These are phyloP conservation scores for Drosophila sp. DNA, from an alignment of 1,140 invertebrate genomes.

Conservation along the genomic window DNA sequence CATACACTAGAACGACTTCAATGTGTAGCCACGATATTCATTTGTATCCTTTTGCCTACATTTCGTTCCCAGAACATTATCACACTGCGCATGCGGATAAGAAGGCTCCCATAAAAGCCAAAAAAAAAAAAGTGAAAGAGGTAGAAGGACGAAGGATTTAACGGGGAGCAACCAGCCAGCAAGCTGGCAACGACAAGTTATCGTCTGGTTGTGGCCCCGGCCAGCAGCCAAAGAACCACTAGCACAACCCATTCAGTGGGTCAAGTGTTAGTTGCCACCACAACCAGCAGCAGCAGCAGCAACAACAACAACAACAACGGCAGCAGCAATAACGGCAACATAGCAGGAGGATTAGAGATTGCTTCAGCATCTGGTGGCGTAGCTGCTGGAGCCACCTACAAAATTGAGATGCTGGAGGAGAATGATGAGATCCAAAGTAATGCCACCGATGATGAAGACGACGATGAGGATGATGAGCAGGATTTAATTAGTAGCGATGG, in stretches of 20 bases:
- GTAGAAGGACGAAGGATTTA: not conserved
- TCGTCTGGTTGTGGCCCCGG: slow-evolving; percentile 67
- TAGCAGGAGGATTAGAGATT: slow-evolving; percentile 41
- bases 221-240: slow-evolving; percentile 39
- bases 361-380: not conserved
- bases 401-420: slow-evolving; percentile 84
- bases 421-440: slow-evolving; percentile 86
- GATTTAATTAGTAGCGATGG: slow-evolving; percentile 87
- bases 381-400: slow-evolving; percentile 58
- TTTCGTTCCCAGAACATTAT: not conserved
- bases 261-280: not conserved
- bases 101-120: not conserved
- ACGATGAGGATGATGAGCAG: slow-evolving; percentile 83
- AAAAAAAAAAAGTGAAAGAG: not conserved
- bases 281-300: not conserved
- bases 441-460: slow-evolving; percentile 90
- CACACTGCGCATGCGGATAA: slow-evolving; percentile 9
- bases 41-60: no score
- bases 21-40: no score
- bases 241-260: not conserved
- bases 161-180: not conserved
- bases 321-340: slow-evolving; percentile 23
- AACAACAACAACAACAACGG: slow-evolving; percentile 15
- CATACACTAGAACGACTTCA: no score
- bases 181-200: slow-evolving; percentile 71